Conservation (phyloP, 2,113 vertebrate genomes). For the Hystrix cristata region DNA sequence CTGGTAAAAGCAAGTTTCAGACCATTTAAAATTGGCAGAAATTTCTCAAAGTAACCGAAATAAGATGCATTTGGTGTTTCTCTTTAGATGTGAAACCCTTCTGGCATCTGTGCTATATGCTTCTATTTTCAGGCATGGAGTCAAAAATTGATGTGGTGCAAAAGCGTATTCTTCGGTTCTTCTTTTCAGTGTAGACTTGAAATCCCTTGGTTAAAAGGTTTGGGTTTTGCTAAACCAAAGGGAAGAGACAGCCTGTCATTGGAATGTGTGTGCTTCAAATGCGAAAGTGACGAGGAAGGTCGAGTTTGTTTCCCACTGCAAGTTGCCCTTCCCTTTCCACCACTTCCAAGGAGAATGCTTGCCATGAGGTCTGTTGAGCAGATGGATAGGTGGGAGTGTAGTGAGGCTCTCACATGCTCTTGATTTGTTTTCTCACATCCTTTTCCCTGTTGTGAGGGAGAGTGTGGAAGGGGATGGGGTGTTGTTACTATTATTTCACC, state of each 20-base stretch:
- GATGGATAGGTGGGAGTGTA: background rate
- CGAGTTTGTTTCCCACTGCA: background rate
- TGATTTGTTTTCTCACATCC: slow-evolving; percentile 40
- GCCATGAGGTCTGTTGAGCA: slow-evolving; percentile 31
- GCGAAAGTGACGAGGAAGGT: slow-evolving; percentile 18
- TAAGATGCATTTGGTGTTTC: slow-evolving; percentile 36
- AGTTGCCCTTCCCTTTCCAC: background rate
- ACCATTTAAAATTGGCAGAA: background rate
- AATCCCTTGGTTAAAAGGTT: background rate
- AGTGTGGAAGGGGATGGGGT: background rate
- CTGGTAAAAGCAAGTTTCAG: slow-evolving; percentile 44
- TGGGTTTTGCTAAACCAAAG: background rate
- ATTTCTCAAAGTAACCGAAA: background rate
- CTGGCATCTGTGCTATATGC: background rate
- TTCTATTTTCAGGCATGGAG: slow-evolving; percentile 32
- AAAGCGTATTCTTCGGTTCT: background rate
- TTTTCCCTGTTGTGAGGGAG: background rate
- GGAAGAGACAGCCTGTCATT: background rate
- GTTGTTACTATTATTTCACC: background rate
- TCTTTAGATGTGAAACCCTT: background rate
- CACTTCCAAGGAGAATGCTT: background rate
- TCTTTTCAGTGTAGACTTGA: background rate
- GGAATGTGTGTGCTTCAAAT: background rate
- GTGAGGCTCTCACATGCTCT: background rate
- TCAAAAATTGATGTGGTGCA: slow-evolving; percentile 33